Base-by-base conservation (phyloP, 2,113 vertebrate species). In the Carollia perspicillata region DNA sequence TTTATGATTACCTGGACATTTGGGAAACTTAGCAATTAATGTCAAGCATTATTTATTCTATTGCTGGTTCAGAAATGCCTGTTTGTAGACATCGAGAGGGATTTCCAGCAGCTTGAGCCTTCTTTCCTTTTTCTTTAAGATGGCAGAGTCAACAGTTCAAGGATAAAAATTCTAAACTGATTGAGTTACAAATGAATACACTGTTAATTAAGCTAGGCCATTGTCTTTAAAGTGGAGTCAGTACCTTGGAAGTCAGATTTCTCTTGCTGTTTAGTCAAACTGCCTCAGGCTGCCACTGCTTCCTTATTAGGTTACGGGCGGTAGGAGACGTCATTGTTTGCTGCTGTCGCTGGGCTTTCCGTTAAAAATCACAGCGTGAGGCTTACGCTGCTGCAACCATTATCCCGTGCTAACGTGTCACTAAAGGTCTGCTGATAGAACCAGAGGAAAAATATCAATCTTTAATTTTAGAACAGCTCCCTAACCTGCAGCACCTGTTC, bases 331-430 rank as follows among this genome's bases (percentile, higher is more conserved):
- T 81, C 17, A 90, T 95, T 98, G 96, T 97, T 98, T 97, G 86
- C 95, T 68, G 84, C 97, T 96, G 96, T 90, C 88, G 84, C 97
- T 72, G 75, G 88, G 92, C 96, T 97, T 98, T 98, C 95, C 97
- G 68, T 97, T 98, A 93, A 97, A 98, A 98, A 96, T 98, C 96
- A 95, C 98, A 98, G 98, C 98, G 42, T 98, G 97, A 96, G 96
- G 94, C 96, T 98, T 98, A 96, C 97, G 97, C 92, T 92, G 81
- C 84, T 95, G 90, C 87, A 97, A 97, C 97, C 97, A 97, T 98
- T 98, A 98, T 97, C 97, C 97, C 96, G 87, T 96, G 96, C 97
- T 97, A 97, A 93, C 92, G 6, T 96, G 97, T 97, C 95, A 92
- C 92, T 97, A 95, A 94, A 97, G 95, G 95, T 97, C 89, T 95